Base-by-base conservation (phyloP, 2,888 invertebrate species). In the Diogma glabrata region DNA sequence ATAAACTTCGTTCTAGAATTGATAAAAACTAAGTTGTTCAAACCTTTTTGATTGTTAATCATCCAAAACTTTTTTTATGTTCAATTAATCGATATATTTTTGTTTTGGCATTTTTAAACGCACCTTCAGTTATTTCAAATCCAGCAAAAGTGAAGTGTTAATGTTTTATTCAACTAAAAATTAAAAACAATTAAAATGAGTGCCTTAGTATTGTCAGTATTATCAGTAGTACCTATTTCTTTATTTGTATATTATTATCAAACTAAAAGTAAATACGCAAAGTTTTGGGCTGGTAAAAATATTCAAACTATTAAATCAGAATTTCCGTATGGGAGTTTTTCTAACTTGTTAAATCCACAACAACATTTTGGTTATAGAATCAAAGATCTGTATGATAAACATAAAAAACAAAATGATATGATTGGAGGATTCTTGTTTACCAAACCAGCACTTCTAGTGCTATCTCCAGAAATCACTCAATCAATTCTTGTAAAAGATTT, bases 401-500 rank as follows among this genome's bases (percentile, higher is more conserved):
- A 43, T 5, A 20, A 43, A 14, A 7, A 20, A 8, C n/a, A 12
- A 22, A 43, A 6, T n/a, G 43, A 43, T 43, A n/a, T 43, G 5
- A n/a, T 43, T 10, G 57, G 57, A 6, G 16, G 56, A 4, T 57
- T 52, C 28, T 19, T 54, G 9, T 54, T 53, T 16, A 49, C 51
- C 4, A 30, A 46, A 14, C 57, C 57, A 17, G 19, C 40, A 8
- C 22, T 55, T 10, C 45, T 56, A 14, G 51, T 53, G 8, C 50
- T 47, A 3, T 49, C 49, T 46, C 51, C 55, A 17, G 55, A 55
- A 22, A 51, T 57, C n/a, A 52, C 51, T 1, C 56, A 58, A 51
- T 52, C 46, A 12, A 51, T 58, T 20, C 49, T 57, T 3, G 50
- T 53, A 8, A 48, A 50, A 8, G 58, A 58, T 46, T 58, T 55